Percentiles rank a stretch among this genome's conserved stretches.
Conservation (phyloP, 2,888 invertebrate genomes). For the Aphrophora alni region DNA sequence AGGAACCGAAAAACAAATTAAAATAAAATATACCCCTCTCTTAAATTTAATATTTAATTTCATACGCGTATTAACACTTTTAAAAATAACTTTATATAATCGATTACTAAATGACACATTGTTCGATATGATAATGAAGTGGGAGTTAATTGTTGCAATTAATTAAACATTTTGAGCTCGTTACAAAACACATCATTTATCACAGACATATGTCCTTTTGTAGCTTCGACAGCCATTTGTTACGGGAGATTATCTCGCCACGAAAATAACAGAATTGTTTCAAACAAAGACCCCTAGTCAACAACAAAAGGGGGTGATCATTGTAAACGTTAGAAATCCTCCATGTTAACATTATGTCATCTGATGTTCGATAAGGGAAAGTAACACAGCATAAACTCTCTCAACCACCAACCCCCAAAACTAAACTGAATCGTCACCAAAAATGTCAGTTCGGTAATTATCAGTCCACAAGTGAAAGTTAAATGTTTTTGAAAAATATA, state of each 20-base stretch:
- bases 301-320: not conserved
- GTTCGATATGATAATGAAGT: not conserved
- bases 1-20: too few species aligned
- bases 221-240: constrained; percentile 2
- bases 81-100: not conserved
- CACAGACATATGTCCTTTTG: constrained; percentile 1
- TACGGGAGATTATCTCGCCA: not conserved
- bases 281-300: not conserved
- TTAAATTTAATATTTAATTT: too few species aligned
- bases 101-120: not conserved
- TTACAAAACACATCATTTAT: not conserved
- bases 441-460: too few species aligned
- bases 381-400: too few species aligned
- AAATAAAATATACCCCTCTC: too few species aligned
- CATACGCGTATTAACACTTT: too few species aligned
- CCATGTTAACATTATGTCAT: too few species aligned
- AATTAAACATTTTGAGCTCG: not conserved
- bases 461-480: too few species aligned
- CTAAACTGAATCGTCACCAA: too few species aligned
- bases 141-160: not conserved
- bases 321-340: not conserved
- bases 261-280: not conserved
- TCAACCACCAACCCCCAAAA: too few species aligned
- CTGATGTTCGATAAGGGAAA: too few species aligned
- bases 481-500: too few species aligned